Evolutionary conservation across 2,888 invertebrate genomes (phyloP).

Genomic region (Pseudoips prasinana): DNA sequence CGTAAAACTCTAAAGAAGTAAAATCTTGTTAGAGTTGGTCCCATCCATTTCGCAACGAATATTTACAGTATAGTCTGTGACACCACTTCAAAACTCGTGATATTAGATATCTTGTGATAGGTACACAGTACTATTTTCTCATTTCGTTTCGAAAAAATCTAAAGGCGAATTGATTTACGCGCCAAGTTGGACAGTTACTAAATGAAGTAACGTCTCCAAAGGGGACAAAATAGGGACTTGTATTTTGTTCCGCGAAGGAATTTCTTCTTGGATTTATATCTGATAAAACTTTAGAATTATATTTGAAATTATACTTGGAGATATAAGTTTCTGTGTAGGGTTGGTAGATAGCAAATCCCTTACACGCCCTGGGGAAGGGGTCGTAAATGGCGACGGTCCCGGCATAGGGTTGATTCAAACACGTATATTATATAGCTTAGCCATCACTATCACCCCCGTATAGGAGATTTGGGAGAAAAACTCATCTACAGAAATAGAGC

Average conservation of each 20-base stretch:
- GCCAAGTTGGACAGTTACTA: slow-evolving; percentile 47
- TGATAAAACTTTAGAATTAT: slow-evolving; percentile 24
- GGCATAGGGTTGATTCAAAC: slow-evolving; percentile 16
- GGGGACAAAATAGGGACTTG: slow-evolving; percentile 17
- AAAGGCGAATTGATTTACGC: slow-evolving; percentile 49
- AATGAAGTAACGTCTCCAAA: slow-evolving; percentile 37
- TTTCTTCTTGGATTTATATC: slow-evolving; percentile 17
- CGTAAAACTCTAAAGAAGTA: too few relatives aligned
- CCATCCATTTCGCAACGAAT: too few relatives aligned
- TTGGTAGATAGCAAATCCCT: slow-evolving; percentile 22
- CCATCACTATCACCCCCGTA: slow-evolving; percentile 10
- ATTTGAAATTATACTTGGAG: slow-evolving; percentile 19
- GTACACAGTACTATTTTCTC: slow-evolving; percentile 20
- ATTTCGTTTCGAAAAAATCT: slow-evolving; percentile 31
- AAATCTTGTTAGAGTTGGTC: too few relatives aligned
- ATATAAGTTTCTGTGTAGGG: slow-evolving; percentile 15
- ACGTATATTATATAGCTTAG: slow-evolving; percentile 10
- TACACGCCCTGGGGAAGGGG: slow-evolving; percentile 25
- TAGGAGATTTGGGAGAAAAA: slow-evolving; percentile 21
- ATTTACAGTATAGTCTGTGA: too few relatives aligned
- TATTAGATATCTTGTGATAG: too few relatives aligned
- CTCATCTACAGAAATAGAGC: slow-evolving; percentile 15
- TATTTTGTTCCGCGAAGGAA: slow-evolving; percentile 3
- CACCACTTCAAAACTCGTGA: too few relatives aligned
- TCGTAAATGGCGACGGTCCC: slow-evolving; percentile 28